These are phyloP conservation scores for Eristalis tenax DNA, from an alignment of 2,888 invertebrate species.

Conservation along the genomic window DNA sequence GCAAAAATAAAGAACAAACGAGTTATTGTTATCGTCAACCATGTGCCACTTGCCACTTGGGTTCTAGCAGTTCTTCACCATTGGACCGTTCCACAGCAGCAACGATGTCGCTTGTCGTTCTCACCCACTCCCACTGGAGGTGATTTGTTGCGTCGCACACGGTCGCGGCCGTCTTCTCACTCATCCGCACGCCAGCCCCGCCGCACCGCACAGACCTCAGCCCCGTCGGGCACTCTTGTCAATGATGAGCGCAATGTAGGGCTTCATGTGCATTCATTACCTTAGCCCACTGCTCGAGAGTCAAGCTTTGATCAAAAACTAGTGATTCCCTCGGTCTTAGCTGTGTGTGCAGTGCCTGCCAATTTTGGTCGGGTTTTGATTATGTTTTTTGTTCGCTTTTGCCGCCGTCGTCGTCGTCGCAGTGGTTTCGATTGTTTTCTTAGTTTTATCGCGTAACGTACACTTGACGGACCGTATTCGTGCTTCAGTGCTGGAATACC, in stretches of 20 bases:
- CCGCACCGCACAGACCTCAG: constrained; percentile 7
- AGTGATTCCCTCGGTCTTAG: constrained; percentile 52
- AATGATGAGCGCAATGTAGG: constrained; percentile 64
- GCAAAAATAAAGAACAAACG: constrained; percentile 58
- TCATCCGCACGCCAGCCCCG: constrained; percentile 27
- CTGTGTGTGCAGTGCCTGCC: constrained; percentile 56
- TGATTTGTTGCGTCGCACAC: constrained; percentile 43
- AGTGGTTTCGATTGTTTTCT: constrained; percentile 15
- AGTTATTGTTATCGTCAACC: constrained; percentile 70
- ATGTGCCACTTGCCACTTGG: constrained; percentile 65
- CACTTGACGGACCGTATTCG: constrained; percentile 52
- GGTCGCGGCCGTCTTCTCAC: constrained; percentile 3
- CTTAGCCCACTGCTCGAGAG: constrained; percentile 57
- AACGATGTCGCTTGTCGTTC: constrained; percentile 18
- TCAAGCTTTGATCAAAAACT: constrained; percentile 51
- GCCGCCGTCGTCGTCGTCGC: background rate
- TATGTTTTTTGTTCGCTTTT: constrained; percentile 16
- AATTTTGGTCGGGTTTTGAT: constrained; percentile 50
- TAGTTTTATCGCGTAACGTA: constrained; percentile 42
- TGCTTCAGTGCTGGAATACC: constrained; percentile 63
- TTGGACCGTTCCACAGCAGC: background rate
- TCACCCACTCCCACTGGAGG: constrained; percentile 50
- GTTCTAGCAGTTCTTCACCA: constrained; percentile 37
- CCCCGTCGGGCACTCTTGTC: constrained; percentile 36
- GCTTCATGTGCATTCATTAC: constrained; percentile 71